Evolutionary conservation across 2,113 vertebrate genomes (phyloP).

Genomic region (Platichthys flesus): DNA sequence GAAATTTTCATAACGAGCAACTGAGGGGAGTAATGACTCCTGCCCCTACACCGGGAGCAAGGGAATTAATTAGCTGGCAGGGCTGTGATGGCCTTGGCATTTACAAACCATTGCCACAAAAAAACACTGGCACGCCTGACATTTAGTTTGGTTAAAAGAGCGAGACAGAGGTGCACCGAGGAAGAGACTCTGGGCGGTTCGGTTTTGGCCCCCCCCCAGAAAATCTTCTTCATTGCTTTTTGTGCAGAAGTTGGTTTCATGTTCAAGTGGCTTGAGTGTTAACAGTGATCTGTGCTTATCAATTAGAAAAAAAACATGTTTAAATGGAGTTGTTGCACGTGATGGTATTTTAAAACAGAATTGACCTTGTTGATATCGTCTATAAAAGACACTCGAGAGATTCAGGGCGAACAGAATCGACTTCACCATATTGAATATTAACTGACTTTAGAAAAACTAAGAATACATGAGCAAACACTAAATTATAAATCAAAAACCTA

Average conservation of each 20-base stretch:
- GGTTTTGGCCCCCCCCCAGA: not conserved
- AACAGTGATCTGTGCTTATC: not conserved
- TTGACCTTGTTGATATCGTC: not conserved
- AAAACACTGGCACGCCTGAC: conserved; percentile 38
- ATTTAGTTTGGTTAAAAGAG: conserved; percentile 27
- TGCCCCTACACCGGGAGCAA: conserved; percentile 50
- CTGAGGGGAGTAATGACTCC: conserved; percentile 52
- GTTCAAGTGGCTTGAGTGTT: not conserved
- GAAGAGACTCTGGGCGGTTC: conserved; percentile 4
- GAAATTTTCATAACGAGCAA: conserved; percentile 54
- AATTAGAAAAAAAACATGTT: not conserved
- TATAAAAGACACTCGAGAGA: not conserved
- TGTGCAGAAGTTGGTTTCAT: not conserved
- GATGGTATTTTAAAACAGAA: too few species aligned
- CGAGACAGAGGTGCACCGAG: not conserved
- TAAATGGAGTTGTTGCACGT: not conserved
- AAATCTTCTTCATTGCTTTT: too few species aligned
- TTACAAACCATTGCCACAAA: conserved; percentile 49
- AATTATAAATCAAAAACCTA: too few species aligned
- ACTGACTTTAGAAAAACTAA: too few species aligned
- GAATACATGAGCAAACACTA: too few species aligned
- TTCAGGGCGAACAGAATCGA: too few species aligned
- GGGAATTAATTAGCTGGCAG: conserved; percentile 63
- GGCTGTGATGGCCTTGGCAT: conserved; percentile 67
- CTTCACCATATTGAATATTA: too few species aligned